Conservation (phyloP, 1,140 invertebrate genomes). For the Carposina sasakii region DNA sequence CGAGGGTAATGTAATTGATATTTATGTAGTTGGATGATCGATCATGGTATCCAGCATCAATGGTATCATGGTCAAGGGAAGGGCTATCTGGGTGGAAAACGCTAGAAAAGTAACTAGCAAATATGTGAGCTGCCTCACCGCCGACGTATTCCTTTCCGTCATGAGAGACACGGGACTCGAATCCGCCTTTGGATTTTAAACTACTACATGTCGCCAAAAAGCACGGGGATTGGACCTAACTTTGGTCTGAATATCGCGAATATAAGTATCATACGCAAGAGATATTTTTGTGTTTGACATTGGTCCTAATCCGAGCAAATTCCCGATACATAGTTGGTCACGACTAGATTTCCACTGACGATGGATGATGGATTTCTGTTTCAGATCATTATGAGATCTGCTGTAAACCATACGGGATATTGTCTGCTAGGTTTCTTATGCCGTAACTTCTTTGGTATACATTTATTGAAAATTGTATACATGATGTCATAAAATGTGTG, state of each 20-base stretch:
- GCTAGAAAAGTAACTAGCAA: neutral
- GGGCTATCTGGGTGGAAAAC: neutral
- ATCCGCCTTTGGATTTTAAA: neutral
- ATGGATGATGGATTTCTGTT: neutral
- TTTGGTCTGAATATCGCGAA: neutral
- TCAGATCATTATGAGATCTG: neutral
- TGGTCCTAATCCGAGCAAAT: neutral
- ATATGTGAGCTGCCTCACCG: neutral
- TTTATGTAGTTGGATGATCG: neutral
- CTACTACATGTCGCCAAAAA: neutral
- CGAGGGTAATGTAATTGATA: neutral
- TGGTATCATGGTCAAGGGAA: neutral
- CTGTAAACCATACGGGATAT: constrained; percentile 1
- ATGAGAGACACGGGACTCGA: neutral
- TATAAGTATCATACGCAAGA: neutral
- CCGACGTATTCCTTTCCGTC: neutral
- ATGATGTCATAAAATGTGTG: neutral
- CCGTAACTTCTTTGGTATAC: neutral
- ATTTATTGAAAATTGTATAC: neutral
- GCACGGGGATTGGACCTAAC: neutral
- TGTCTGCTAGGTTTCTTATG: neutral
- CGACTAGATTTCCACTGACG: neutral
- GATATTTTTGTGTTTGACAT: neutral
- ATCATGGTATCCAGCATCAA: neutral
- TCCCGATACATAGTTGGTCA: neutral